Evolutionary conservation across 2,113 vertebrate species (phyloP), one percentile per base, ranked within the genome.

Genomic region (Cygnus atratus): DNA sequence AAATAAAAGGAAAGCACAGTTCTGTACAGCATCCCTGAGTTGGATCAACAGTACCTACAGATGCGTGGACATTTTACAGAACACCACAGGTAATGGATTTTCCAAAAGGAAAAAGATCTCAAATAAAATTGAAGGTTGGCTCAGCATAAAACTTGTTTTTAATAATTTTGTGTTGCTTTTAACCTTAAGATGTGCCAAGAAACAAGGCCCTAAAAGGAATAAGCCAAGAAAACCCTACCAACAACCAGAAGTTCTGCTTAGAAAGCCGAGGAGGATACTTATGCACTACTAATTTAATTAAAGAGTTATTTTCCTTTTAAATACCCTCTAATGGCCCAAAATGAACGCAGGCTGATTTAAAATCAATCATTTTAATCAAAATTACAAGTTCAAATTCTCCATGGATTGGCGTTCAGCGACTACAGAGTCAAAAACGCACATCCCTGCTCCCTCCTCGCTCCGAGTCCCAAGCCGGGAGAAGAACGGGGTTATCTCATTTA

Each of bases 291-390:
- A 79, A 97, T 95, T 94, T 92, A 96, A 97, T 96, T 96, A 96
- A 95, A 89, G 95, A 90, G 74, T 90, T 96, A 71, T 93, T 95
- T 95, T 96, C 90, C 72, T 88, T 95, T 95, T 87, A 96, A 96
- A 97, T 96, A 95, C 92, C 73, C 87, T 96, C 93, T 91, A 96
- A 96, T 90, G 92, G 93, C 92, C 95, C 90, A 94, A 95, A 96
- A 97, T 35, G 35, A 93, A 96, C 61, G 24, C 62, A 41, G 71
- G 35, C 82, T 92, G 93, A 90, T 94, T 95, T 94, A 96, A 95
- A 97, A 97, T 97, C 93, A 82, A 93, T 96, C 96, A 89, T 89
- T 95, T 92, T 74, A 89, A 97, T 97, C 97, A 95, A 95, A 96
- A 96, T 76, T 84, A 94, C 92, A 93, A 92, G 86, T 93, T 71